Base-by-base conservation (phyloP, 1,140 invertebrate species). In the Meteorus sp. region DNA sequence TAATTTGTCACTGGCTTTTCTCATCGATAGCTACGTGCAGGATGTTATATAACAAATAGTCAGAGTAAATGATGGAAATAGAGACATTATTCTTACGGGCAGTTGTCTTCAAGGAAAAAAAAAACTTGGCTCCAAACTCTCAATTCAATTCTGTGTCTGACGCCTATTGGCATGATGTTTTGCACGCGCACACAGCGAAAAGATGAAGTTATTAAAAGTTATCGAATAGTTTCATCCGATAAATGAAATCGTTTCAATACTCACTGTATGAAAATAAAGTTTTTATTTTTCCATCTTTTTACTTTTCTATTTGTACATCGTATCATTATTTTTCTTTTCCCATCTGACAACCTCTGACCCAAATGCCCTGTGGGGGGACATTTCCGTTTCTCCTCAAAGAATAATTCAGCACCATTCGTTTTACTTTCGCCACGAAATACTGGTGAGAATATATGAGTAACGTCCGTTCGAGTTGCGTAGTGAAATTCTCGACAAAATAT, bases 391-490 rank as follows among this genome's bases (percentile, higher is more conserved):
- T 43, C n/a, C 43, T 23, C n/a, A 17, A n/a, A 37, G 50, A 60
- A 55, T 60, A 55, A 60, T 29, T 60, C 13, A 25, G n/a, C 43
- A 19, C 45, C 52, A 61, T 61, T 60, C 47, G 41, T 61, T 61
- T 61, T 61, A 61, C 47, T 61, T 52, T 51, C 41, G 44, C 41
- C 15, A 7, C 25, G 22, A 52, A 52, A 52, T 33, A 3, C 33
- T 22, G 0, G 6, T 7, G 4, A 51, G 37, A 37, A 31, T 51
- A 31, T 48, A 23, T 48, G 45, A 48, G 20, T 48, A 27, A 48
- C 25, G 25, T 48, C 0, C 23, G 27, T 27, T 48, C n/a, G 25
- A 29, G 25, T 17, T 48, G 27, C 22, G 17, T 27, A n/a, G 11
- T 13, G 45, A 48, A 48, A 48, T 48, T 48, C 13, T 31, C 6